Conservation (phyloP, 2,888 invertebrate species). For the Sericinus montela region DNA sequence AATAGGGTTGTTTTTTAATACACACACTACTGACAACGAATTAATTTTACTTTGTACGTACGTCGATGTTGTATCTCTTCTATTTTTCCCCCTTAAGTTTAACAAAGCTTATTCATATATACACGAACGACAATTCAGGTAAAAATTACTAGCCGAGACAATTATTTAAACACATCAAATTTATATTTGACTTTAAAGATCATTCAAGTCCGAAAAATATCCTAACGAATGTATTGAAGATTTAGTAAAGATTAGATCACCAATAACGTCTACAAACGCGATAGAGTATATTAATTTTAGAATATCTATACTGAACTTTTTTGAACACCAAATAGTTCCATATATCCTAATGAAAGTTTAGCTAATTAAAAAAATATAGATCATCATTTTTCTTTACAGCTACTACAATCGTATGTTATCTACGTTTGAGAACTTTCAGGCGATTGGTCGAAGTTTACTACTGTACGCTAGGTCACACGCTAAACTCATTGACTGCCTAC, state of each 20-base stretch:
- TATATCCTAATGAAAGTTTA: constrained; percentile 69
- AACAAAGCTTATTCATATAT: constrained; percentile 13
- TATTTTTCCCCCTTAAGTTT: background rate
- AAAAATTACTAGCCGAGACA: constrained; percentile 21
- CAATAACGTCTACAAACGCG: constrained; percentile 47
- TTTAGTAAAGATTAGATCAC: constrained; percentile 44
- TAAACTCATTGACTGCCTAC: background rate
- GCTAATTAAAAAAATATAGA: constrained; percentile 77
- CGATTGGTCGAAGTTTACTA: constrained; percentile 53
- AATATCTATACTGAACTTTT: constrained; percentile 57
- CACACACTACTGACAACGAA: background rate
- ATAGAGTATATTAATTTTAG: constrained; percentile 51
- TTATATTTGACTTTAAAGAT: background rate
- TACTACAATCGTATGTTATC: constrained; percentile 66
- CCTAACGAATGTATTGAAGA: background rate
- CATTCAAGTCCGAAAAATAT: background rate
- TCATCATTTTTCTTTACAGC: constrained; percentile 44
- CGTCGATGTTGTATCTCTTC: background rate
- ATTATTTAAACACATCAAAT: constrained; percentile 17
- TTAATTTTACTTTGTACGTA: constrained; percentile 8
- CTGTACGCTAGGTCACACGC: constrained; percentile 1
- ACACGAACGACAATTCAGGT: constrained; percentile 7
- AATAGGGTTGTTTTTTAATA: background rate
- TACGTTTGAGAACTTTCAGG: constrained; percentile 58
- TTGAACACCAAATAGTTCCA: constrained; percentile 68